Evolutionary conservation across 2,888 invertebrate species (phyloP).

Genomic region (Lasioglossum leucozonium): DNA sequence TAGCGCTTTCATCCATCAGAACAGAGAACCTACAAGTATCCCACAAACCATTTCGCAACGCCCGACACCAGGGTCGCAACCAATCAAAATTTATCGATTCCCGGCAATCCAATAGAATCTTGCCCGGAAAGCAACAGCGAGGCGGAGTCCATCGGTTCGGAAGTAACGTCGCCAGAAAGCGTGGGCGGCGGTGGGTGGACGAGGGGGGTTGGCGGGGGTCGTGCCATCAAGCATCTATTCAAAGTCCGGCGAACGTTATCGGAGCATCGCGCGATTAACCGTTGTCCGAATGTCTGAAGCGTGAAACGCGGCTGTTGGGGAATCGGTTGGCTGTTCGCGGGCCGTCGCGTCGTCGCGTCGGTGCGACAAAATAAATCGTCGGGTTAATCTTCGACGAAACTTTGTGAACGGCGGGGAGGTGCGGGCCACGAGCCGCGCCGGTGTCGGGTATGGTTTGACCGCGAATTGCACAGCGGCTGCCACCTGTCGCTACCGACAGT

Average conservation of each 20-base stretch:
- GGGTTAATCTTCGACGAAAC: conserved; percentile 79
- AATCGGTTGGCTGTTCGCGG: not conserved
- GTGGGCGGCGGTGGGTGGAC: not conserved
- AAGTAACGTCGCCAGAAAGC: not conserved
- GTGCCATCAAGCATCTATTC: conserved; percentile 3
- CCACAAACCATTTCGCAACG: not conserved
- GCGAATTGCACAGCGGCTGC: conserved; percentile 73
- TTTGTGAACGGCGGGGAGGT: conserved; percentile 72
- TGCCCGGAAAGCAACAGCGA: not conserved
- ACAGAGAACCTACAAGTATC: not conserved
- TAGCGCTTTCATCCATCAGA: not conserved
- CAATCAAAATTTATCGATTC: not conserved
- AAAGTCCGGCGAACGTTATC: conserved; percentile 71
- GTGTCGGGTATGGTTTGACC: conserved; percentile 74
- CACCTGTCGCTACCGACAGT: conserved; percentile 75
- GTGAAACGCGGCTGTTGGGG: conserved; percentile 61
- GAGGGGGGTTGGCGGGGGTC: not conserved
- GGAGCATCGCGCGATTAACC: conserved; percentile 75
- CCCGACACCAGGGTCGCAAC: not conserved
- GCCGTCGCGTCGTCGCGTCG: not conserved
- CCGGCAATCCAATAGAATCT: conserved; percentile 6
- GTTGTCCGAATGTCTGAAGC: conserved; percentile 68
- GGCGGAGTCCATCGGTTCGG: not conserved
- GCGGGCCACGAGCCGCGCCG: not conserved
- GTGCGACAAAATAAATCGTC: conserved; percentile 73